Percentiles rank a stretch among this genome's conserved stretches.
phyloP scores from a whole-genome alignment of 2,888 invertebrate genomes.

The Drosophila quasianomalipes region DNA sequence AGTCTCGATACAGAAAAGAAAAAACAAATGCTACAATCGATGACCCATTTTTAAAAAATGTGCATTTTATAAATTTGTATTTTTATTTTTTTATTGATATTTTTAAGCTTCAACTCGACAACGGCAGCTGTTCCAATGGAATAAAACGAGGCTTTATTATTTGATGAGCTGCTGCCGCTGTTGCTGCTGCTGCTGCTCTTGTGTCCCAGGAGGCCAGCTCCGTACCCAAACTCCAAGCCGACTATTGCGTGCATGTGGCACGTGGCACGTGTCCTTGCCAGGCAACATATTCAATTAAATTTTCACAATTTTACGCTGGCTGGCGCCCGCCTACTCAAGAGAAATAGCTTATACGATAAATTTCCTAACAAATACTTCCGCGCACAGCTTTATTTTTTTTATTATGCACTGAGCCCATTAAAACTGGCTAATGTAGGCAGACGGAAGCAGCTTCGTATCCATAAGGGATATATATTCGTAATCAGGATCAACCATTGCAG shows the following conservation, averaged over 20 bases:
- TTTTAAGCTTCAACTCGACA: slow-evolving; percentile 10
- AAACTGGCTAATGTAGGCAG: neutral
- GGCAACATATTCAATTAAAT: slow-evolving; percentile 73
- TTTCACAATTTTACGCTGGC: slow-evolving; percentile 72
- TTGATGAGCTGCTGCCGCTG: slow-evolving; percentile 60
- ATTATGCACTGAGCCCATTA: neutral
- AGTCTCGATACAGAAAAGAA: slow-evolving; percentile 17
- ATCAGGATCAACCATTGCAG: neutral
- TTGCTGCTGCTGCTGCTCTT: slow-evolving; percentile 2
- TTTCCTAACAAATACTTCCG: slow-evolving; percentile 77
- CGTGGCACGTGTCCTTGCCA: slow-evolving; percentile 46
- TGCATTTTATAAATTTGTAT: slow-evolving; percentile 7
- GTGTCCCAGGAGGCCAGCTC: neutral
- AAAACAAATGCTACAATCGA: slow-evolving; percentile 23
- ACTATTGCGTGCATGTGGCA: neutral
- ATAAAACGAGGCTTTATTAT: slow-evolving; percentile 53
- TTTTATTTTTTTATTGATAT: slow-evolving; percentile 21
- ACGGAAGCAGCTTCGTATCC: neutral
- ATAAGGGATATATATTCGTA: neutral
- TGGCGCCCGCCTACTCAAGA: slow-evolving; percentile 46
- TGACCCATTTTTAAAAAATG: slow-evolving; percentile 35
- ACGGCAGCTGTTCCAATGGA: slow-evolving; percentile 50
- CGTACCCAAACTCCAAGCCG: neutral
- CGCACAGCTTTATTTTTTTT: slow-evolving; percentile 37
- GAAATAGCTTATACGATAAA: slow-evolving; percentile 73